These are phyloP conservation scores for Neuroterus valhalla DNA, from an alignment of 1,140 invertebrate species.

Conservation along the genomic window DNA sequence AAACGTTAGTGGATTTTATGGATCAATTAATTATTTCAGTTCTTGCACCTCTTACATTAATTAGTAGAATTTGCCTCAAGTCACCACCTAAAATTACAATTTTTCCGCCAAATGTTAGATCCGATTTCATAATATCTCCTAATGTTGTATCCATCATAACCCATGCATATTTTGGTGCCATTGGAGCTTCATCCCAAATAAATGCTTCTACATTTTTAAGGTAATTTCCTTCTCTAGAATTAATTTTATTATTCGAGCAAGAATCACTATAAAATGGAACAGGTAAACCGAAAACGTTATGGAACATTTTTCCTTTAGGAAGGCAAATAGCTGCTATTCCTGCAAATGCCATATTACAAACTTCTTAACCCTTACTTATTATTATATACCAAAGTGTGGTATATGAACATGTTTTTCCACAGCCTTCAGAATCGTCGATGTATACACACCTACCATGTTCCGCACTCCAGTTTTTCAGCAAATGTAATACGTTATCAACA, in stretches of 20 bases:
- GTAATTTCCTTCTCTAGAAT: neutral
- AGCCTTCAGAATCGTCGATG: neutral
- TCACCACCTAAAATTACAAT: neutral
- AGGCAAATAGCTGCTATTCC: too few species aligned
- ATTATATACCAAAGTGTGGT: neutral
- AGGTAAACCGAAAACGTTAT: too few species aligned
- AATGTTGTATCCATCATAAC: neutral
- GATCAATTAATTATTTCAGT: too few species aligned
- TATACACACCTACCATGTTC: neutral
- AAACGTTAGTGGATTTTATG: too few species aligned
- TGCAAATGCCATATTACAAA: neutral
- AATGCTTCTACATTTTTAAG: neutral
- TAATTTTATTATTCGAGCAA: neutral
- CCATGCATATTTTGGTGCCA: neutral
- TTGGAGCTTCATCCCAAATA: neutral
- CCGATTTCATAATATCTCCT: neutral
- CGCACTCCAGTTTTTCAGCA: neutral
- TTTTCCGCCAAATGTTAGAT: neutral
- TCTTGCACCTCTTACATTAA: too few species aligned
- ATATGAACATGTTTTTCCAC: neutral
- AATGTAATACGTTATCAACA: neutral
- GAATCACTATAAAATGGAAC: too few species aligned
- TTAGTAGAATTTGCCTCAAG: too few species aligned
- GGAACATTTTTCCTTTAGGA: too few species aligned
- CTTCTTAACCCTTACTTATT: neutral